phyloP scores from a whole-genome alignment of 1,140 invertebrate genomes.

The Anastrepha ludens region DNA sequence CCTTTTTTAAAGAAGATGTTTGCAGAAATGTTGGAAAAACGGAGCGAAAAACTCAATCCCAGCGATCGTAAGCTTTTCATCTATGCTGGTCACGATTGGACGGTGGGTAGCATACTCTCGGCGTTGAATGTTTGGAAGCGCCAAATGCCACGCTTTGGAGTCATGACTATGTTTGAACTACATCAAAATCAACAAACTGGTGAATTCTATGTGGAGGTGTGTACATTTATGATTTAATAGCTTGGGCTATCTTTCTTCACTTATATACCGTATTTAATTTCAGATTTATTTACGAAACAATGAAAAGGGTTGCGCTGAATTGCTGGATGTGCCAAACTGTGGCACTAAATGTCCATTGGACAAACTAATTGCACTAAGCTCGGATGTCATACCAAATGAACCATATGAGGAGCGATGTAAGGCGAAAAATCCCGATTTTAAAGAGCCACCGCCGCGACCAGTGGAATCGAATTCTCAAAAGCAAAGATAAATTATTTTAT shows the following conservation, averaged over 20 bases:
- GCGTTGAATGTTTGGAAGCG: constrained; percentile 83
- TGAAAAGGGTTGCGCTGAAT: constrained; percentile 74
- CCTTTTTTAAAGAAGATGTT: constrained; percentile 80
- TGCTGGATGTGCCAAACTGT: constrained; percentile 79
- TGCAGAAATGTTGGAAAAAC: constrained; percentile 77
- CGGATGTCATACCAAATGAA: constrained; percentile 76
- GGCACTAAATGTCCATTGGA: constrained; percentile 78
- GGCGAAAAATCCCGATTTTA: constrained; percentile 76
- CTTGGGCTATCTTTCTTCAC: not conserved
- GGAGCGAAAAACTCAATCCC: constrained; percentile 74
- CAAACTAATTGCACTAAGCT: constrained; percentile 75
- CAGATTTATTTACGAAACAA: constrained; percentile 79
- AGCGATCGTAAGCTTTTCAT: constrained; percentile 79
- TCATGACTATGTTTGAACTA: constrained; percentile 83
- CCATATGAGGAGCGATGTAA: constrained; percentile 77
- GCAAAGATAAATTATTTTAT: not conserved
- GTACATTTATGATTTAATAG: not conserved
- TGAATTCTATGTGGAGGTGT: constrained; percentile 76
- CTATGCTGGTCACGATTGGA: constrained; percentile 86
- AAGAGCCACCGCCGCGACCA: constrained; percentile 71
- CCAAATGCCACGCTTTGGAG: constrained; percentile 82
- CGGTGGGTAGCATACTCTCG: constrained; percentile 81
- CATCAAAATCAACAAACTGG: constrained; percentile 76
- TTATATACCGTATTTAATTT: constrained; percentile 61
- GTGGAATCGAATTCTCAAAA: constrained; percentile 38